These are phyloP conservation scores for Rhamnusium bicolor DNA, from an alignment of 2,888 invertebrate species.

Conservation along the genomic window DNA sequence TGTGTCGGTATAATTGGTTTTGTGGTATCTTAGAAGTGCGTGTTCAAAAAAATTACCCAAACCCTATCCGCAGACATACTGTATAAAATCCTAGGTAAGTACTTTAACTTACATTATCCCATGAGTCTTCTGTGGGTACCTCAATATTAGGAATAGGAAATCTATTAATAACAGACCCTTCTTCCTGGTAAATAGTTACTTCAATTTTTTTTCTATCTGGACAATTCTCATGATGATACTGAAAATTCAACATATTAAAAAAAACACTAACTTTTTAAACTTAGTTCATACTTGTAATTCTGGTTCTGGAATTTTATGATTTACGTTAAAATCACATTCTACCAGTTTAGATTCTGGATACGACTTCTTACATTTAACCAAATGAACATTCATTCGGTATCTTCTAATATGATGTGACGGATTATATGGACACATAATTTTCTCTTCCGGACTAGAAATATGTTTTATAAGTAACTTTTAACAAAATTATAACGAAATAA, in stretches of 20 bases:
- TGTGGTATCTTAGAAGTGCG: too few relatives aligned
- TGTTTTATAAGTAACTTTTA: background rate
- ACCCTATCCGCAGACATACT: too few relatives aligned
- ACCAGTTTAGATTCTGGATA: slow-evolving; percentile 68
- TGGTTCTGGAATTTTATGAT: slow-evolving; percentile 73
- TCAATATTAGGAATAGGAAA: slow-evolving; percentile 45
- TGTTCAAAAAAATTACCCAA: too few relatives aligned
- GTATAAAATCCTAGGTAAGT: background rate
- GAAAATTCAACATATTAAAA: slow-evolving; percentile 38
- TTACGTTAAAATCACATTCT: slow-evolving; percentile 75
- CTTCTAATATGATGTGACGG: slow-evolving; percentile 73
- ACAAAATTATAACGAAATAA: background rate
- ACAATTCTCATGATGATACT: slow-evolving; percentile 61
- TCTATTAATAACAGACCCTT: slow-evolving; percentile 33
- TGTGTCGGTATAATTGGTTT: too few relatives aligned
- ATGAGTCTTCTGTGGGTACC: slow-evolving; percentile 54
- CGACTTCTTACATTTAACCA: slow-evolving; percentile 75
- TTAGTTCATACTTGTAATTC: slow-evolving; percentile 71
- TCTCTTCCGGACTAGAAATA: slow-evolving; percentile 59
- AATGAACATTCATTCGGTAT: slow-evolving; percentile 73
- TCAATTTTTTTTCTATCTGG: slow-evolving; percentile 55
- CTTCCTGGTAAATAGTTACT: slow-evolving; percentile 48
- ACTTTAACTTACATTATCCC: slow-evolving; percentile 62
- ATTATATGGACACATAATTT: slow-evolving; percentile 76
- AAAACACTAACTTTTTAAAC: too few relatives aligned